A percentile compares a stretch with the other conserved stretches of the same genome.
phyloP scores from a whole-genome alignment of 2,113 vertebrate genomes.

The Tetraodon nigroviridis region DNA sequence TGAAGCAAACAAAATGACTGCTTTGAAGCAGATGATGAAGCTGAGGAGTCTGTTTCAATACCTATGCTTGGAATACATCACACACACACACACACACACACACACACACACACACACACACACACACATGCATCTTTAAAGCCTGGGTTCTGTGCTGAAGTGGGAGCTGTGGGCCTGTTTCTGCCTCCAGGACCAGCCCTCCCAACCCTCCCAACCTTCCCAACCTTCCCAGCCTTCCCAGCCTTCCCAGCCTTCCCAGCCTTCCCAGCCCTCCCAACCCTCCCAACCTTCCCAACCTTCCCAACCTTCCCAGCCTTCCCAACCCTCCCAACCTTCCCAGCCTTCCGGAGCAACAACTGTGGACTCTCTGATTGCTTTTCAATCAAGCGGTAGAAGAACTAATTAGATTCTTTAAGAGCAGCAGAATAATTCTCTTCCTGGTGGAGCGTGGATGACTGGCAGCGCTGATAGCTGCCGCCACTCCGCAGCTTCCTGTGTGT shows the following conservation, averaged over 20 bases:
- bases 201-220: slow-evolving; percentile 23
- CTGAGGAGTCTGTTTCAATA: too few relatives aligned
- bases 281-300: too few relatives aligned
- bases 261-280: slow-evolving; percentile 18
- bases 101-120: slow-evolving; percentile 8
- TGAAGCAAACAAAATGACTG: too few relatives aligned
- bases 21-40: too few relatives aligned
- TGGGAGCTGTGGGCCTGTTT: slow-evolving; percentile 43
- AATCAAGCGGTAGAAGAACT: slow-evolving; percentile 75
- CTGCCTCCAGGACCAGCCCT: slow-evolving; percentile 48
- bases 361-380: slow-evolving; percentile 76
- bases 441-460: slow-evolving; percentile 57
- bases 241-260: too few relatives aligned
- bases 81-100: slow-evolving; percentile 1
- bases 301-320: slow-evolving; percentile 56
- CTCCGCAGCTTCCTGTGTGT: background rate
- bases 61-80: background rate
- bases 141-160: slow-evolving; percentile 25
- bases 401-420: slow-evolving; percentile 62
- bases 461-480: slow-evolving; percentile 34
- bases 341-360: slow-evolving; percentile 64
- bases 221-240: too few relatives aligned
- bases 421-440: slow-evolving; percentile 55
- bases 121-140: slow-evolving; percentile 6
- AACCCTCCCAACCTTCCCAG: slow-evolving; percentile 14